Evolutionary conservation across 2,113 vertebrate species (phyloP).

Genomic region (Macroglossus sobrinus): DNA sequence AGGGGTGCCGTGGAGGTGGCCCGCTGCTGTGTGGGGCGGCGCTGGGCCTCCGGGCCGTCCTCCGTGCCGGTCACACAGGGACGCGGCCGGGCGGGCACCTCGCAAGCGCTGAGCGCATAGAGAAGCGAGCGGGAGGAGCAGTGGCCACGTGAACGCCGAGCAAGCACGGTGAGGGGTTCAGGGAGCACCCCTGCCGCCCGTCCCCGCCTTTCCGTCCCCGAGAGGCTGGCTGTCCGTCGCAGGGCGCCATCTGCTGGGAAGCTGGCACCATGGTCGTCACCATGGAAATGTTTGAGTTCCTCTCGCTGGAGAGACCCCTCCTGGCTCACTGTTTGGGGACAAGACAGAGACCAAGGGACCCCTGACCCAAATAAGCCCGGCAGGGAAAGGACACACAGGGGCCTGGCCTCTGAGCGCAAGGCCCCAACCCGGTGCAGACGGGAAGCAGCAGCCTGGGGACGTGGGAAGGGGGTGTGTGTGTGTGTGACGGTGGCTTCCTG

Average conservation of each 20-base stretch:
- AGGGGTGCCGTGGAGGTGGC: too few relatives aligned
- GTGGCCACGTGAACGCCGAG: not conserved
- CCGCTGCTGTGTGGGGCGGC: not conserved
- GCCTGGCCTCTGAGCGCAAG: not conserved
- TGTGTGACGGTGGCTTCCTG: accelerated
- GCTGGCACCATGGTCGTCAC: accelerated
- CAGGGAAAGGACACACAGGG: not conserved
- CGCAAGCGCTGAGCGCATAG: accelerated
- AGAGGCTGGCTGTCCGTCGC: accelerated
- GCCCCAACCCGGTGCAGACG: not conserved
- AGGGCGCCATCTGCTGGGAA: not conserved
- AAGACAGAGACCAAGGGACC: not conserved
- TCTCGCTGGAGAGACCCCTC: too few relatives aligned
- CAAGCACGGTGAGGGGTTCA: not conserved
- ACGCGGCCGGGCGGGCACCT: accelerated
- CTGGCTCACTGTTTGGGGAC: not conserved
- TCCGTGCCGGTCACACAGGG: accelerated
- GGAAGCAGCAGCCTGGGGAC: not conserved
- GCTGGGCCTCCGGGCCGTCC: not conserved
- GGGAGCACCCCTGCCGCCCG: not conserved
- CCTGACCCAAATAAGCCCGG: not conserved
- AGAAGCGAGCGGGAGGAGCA: not conserved
- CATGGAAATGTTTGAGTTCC: too few relatives aligned
- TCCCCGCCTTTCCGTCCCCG: not conserved
- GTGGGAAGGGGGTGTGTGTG: accelerated